These are phyloP conservation scores for Drosophila suboccidentalis DNA, from an alignment of 2,888 invertebrate genomes.

Conservation along the genomic window DNA sequence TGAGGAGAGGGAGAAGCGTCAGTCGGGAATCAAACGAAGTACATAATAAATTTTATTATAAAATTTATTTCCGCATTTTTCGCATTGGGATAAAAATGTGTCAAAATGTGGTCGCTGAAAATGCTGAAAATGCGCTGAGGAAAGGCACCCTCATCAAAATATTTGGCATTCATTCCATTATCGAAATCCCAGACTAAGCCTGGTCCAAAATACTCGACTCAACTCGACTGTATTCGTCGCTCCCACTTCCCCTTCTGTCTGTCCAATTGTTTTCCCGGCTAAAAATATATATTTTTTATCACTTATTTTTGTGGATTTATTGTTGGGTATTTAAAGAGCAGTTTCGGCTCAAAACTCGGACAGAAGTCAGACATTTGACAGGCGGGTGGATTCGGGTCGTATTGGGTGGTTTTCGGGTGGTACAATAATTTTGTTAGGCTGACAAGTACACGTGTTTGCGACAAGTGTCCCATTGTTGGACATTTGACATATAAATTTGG, in stretches of 20 bases:
- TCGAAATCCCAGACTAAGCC: slow-evolving; percentile 76
- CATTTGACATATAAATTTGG: slow-evolving; percentile 67
- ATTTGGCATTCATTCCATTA: slow-evolving; percentile 84
- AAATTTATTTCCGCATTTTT: slow-evolving; percentile 70
- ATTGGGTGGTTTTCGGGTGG: slow-evolving; percentile 16
- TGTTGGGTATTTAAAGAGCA: slow-evolving; percentile 54
- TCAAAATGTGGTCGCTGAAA: slow-evolving; percentile 75
- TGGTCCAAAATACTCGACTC: slow-evolving; percentile 10
- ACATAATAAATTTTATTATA: slow-evolving; percentile 82
- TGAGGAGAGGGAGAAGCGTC: slow-evolving; percentile 9
- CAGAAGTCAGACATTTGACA: slow-evolving; percentile 60
- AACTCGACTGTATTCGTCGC: slow-evolving; percentile 1
- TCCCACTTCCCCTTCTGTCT: not conserved
- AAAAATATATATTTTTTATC: slow-evolving; percentile 23
- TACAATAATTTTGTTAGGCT: slow-evolving; percentile 72
- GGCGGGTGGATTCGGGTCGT: slow-evolving; percentile 17
- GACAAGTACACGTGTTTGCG: slow-evolving; percentile 83
- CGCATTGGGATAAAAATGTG: slow-evolving; percentile 58
- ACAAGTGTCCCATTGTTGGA: slow-evolving; percentile 75
- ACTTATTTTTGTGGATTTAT: slow-evolving; percentile 33
- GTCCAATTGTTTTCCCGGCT: slow-evolving; percentile 31
- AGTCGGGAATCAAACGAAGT: slow-evolving; percentile 53
- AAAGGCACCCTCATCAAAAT: slow-evolving; percentile 76
- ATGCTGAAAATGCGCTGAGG: slow-evolving; percentile 23
- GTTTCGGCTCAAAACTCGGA: slow-evolving; percentile 59